Evolutionary conservation across 1,140 invertebrate species (phyloP).

Genomic region (Zophobas morio): DNA sequence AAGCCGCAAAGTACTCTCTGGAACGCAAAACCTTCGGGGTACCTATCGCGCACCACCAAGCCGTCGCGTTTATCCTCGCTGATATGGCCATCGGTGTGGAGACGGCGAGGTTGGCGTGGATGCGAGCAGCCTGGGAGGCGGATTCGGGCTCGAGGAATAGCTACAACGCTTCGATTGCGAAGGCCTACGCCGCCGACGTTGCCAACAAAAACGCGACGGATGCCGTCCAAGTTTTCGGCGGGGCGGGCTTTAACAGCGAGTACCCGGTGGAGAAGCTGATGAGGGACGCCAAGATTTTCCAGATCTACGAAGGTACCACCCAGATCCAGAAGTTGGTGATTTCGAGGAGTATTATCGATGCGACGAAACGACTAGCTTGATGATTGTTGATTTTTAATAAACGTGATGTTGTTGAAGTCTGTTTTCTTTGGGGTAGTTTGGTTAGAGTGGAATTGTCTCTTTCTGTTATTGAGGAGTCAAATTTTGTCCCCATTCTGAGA

Average conservation of each 20-base stretch:
- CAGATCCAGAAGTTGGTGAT: constrained; percentile 97
- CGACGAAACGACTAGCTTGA: too few relatives aligned
- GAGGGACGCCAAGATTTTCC: constrained; percentile 98
- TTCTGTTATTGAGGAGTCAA: too few relatives aligned
- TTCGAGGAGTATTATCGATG: constrained; percentile 68
- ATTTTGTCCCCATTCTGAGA: too few relatives aligned
- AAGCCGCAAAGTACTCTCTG: constrained; percentile 91
- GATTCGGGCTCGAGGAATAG: constrained; percentile 86
- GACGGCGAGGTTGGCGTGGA: constrained; percentile 86
- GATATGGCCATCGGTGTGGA: constrained; percentile 96
- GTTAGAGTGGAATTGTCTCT: too few relatives aligned
- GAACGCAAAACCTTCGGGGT: constrained; percentile 95
- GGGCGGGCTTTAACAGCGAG: constrained; percentile 95
- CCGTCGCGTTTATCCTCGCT: constrained; percentile 92
- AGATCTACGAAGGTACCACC: constrained; percentile 97
- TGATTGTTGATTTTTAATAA: background rate
- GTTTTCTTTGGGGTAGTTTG: too few relatives aligned
- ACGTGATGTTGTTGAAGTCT: background rate
- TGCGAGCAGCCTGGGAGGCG: constrained; percentile 88
- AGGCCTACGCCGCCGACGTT: constrained; percentile 90
- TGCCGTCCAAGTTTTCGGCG: constrained; percentile 96
- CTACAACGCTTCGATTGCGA: constrained; percentile 91
- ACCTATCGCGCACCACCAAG: constrained; percentile 87
- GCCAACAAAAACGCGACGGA: constrained; percentile 95
- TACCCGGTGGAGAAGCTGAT: constrained; percentile 98